Conservation (phyloP, 2,888 invertebrate species). For the Drosophila percnosoma region DNA sequence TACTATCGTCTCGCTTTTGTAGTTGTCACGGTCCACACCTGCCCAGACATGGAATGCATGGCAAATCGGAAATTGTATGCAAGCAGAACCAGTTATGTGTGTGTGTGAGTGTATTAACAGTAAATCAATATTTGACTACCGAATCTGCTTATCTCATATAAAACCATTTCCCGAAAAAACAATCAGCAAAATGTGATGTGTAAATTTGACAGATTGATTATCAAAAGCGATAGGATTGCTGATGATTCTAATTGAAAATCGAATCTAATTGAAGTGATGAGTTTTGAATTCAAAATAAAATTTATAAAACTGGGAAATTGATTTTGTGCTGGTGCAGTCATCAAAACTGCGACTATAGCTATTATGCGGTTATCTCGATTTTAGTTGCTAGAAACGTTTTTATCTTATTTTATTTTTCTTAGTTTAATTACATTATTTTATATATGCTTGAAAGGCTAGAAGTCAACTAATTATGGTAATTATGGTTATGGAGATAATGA, state of each 20-base stretch:
- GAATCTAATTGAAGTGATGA: slow-evolving; percentile 8
- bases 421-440: background rate
- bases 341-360: background rate
- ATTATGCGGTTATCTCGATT: background rate
- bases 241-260: background rate
- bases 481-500: background rate
- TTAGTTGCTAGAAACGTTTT: background rate
- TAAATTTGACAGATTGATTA: background rate
- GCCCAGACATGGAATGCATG: slow-evolving; percentile 4
- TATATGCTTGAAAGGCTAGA: background rate
- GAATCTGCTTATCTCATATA: background rate
- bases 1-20: slow-evolving; percentile 29
- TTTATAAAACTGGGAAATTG: slow-evolving; percentile 17
- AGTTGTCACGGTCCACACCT: slow-evolving; percentile 55
- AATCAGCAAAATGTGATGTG: background rate
- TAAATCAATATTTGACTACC: slow-evolving; percentile 61
- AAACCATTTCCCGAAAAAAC: background rate
- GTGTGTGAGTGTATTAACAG: slow-evolving; percentile 46
- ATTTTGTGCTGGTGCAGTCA: slow-evolving; percentile 16
- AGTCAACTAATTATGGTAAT: background rate
- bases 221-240: background rate
- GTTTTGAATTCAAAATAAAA: slow-evolving; percentile 9
- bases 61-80: background rate
- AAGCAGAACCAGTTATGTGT: slow-evolving; percentile 17
- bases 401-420: background rate